phyloP scores from a whole-genome alignment of 2,888 invertebrate species.

The Drosophila yooni region DNA sequence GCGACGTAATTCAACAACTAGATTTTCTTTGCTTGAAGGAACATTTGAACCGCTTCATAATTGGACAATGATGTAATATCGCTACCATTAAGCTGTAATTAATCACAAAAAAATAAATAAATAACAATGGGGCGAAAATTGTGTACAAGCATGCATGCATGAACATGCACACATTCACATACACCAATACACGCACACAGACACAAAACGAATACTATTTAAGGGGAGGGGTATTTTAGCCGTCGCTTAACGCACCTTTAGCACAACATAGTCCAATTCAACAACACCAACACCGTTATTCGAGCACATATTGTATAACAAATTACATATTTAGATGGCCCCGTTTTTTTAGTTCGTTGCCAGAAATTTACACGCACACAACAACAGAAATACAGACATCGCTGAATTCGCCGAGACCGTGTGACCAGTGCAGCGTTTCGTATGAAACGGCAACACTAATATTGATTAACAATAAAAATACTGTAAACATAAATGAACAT shows the following conservation, averaged over 20 bases:
- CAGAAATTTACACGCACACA: slow-evolving; percentile 44
- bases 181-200: neutral
- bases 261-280: slow-evolving; percentile 70
- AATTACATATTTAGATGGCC: slow-evolving; percentile 46
- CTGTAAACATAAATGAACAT: neutral
- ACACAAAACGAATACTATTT: neutral
- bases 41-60: slow-evolving; percentile 87
- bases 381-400: slow-evolving; percentile 42
- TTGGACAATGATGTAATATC: slow-evolving; percentile 88
- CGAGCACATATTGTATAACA: slow-evolving; percentile 55
- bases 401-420: slow-evolving; percentile 26
- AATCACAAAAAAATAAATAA: neutral
- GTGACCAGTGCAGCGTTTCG: slow-evolving; percentile 27
- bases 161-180: neutral
- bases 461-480: slow-evolving; percentile 11
- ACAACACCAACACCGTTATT: slow-evolving; percentile 45
- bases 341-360: slow-evolving; percentile 30
- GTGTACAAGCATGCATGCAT: neutral
- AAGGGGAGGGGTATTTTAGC: neutral
- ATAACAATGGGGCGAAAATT: slow-evolving; percentile 9
- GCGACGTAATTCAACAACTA: slow-evolving; percentile 87
- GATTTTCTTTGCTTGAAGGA: slow-evolving; percentile 87
- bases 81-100: slow-evolving; percentile 87
- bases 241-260: slow-evolving; percentile 64
- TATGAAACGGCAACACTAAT: neutral